These are phyloP conservation scores for Epirrhoe tristata DNA, from an alignment of 2,888 invertebrate genomes.

Conservation along the genomic window DNA sequence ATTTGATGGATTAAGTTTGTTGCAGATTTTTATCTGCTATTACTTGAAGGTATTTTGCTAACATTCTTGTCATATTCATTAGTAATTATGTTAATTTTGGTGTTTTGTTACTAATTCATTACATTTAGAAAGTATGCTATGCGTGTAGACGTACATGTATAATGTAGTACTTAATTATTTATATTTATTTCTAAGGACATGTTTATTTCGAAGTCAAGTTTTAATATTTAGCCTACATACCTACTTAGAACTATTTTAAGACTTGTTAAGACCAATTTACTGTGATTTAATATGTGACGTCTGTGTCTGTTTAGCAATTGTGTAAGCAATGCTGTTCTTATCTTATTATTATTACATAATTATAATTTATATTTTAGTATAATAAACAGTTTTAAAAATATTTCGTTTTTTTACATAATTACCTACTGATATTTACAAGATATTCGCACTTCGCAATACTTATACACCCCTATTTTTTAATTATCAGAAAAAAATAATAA, in stretches of 20 bases:
- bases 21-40: constrained; percentile 3
- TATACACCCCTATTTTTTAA: no score
- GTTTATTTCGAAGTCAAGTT: constrained; percentile 39
- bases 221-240: constrained; percentile 38
- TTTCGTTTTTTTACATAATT: not conserved
- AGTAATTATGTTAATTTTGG: constrained; percentile 15
- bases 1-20: constrained; percentile 22
- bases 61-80: constrained; percentile 24
- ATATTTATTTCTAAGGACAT: constrained; percentile 41
- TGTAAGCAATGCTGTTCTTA: constrained; percentile 55
- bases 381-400: constrained; percentile 39
- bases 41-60: constrained; percentile 12
- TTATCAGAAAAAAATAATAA: no score
- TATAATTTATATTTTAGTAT: constrained; percentile 41
- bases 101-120: constrained; percentile 14
- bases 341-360: constrained; percentile 40
- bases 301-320: constrained; percentile 58
- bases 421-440: not conserved
- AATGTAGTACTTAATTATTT: constrained; percentile 38
- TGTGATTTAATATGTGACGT: constrained; percentile 75
- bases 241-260: constrained; percentile 35
- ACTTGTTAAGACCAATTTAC: constrained; percentile 55
- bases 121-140: constrained; percentile 12
- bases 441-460: no score
- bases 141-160: constrained; percentile 25